Percentiles rank a stretch among this genome's conserved stretches.
Conservation (phyloP, 2,888 invertebrate genomes). For the Eupithecia centaureata region DNA sequence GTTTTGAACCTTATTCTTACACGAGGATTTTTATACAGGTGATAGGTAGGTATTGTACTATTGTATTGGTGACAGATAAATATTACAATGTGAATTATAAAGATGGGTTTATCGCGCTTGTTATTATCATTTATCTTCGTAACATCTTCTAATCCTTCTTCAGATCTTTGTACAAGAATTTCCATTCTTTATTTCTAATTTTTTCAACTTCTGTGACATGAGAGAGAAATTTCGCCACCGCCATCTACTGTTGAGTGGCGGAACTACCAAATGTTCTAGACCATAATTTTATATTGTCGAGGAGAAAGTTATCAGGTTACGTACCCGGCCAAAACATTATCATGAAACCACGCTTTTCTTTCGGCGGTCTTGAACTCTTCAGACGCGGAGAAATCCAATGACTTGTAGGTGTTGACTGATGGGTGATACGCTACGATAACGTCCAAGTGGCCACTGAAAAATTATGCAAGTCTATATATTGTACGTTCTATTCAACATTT, state of each 20-base stretch:
- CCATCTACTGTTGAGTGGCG: conserved; percentile 10
- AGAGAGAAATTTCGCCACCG: background rate
- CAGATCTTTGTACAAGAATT: background rate
- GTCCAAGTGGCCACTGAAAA: conserved; percentile 83
- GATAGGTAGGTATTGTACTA: no score
- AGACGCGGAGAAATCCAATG: conserved; percentile 71
- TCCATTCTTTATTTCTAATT: background rate
- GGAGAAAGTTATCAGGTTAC: conserved; percentile 17
- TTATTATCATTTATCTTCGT: background rate
- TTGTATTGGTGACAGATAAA: no score
- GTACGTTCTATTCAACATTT: background rate
- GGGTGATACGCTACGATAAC: conserved; percentile 87
- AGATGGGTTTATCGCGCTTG: no score
- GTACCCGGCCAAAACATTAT: conserved; percentile 81
- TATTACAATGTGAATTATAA: no score
- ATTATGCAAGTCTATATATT: background rate
- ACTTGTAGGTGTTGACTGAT: conserved; percentile 81
- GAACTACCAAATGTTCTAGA: background rate
- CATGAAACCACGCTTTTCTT: conserved; percentile 73
- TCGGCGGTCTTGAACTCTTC: conserved; percentile 73
- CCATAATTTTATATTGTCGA: background rate
- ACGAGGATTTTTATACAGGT: no score
- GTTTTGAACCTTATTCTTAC: no score
- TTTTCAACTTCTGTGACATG: background rate
- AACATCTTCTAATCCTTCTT: background rate